phyloP scores from a whole-genome alignment of 2,888 invertebrate genomes.

The Leucoptera coffeella region DNA sequence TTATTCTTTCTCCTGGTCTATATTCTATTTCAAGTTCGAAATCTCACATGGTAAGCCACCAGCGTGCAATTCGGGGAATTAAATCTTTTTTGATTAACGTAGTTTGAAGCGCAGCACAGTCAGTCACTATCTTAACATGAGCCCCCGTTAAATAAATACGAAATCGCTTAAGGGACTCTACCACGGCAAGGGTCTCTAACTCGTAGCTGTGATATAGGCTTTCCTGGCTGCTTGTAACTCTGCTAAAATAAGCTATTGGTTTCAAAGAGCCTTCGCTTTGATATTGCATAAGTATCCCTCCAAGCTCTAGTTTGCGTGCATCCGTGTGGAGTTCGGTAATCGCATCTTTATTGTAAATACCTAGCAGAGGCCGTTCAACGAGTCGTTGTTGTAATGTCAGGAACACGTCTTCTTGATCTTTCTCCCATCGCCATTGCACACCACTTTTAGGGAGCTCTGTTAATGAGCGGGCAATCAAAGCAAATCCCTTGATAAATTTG shows the following conservation, averaged over 20 bases:
- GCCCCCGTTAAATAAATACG: conserved; percentile 9
- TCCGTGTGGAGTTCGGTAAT: conserved; percentile 13
- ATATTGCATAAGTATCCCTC: not conserved
- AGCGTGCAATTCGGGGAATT: conserved; percentile 10
- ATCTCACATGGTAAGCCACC: conserved; percentile 10
- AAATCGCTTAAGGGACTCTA: conserved; percentile 5
- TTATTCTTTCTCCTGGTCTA: conserved; percentile 7
- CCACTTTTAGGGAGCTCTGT: conserved; percentile 8
- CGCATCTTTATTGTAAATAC: not conserved
- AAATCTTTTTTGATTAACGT: conserved; percentile 9
- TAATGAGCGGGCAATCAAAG: conserved; percentile 9
- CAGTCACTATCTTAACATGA: conserved; percentile 5
- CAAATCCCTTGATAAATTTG: conserved; percentile 7
- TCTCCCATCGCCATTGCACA: conserved; percentile 8
- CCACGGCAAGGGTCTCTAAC: too few relatives aligned
- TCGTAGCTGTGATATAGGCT: not conserved
- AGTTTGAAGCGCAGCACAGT: conserved; percentile 9
- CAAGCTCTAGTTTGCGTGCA: conserved; percentile 6
- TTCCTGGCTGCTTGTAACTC: conserved; percentile 1
- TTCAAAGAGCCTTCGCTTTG: not conserved
- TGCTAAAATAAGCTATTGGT: conserved; percentile 8
- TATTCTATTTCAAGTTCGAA: conserved; percentile 10
- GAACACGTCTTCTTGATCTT: conserved; percentile 9
- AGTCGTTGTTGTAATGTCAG: not conserved
- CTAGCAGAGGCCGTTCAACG: conserved; percentile 5